phyloP scores from a whole-genome alignment of 2,113 vertebrate genomes.

The Python bivittatus region DNA sequence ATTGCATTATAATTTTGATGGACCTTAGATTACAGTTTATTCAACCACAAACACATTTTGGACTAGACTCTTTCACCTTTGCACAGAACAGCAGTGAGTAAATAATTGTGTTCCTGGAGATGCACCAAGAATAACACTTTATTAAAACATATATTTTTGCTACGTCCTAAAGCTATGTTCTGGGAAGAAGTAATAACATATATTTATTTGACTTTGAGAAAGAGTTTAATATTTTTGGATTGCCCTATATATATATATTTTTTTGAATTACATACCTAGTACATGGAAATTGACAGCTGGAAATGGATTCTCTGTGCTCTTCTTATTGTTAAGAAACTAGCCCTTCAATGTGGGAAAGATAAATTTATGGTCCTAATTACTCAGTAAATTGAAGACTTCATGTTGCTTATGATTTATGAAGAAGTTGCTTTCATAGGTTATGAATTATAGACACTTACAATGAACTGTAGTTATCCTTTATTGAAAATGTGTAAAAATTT shows the following conservation, averaged over 20 bases:
- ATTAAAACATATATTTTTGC: neutral
- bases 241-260: too few species aligned
- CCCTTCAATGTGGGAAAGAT: neutral
- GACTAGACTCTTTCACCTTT: neutral
- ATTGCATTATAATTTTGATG: neutral
- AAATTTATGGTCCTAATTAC: neutral
- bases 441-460: neutral
- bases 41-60: neutral
- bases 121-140: neutral
- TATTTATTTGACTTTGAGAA: neutral
- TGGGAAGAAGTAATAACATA: neutral
- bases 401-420: neutral
- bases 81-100: neutral
- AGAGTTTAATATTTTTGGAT: neutral
- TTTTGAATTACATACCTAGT: neutral
- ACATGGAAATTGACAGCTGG: neutral
- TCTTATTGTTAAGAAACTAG: neutral
- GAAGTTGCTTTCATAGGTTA: neutral
- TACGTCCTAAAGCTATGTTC: neutral
- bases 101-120: neutral
- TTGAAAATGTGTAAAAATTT: neutral
- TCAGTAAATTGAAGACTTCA: neutral
- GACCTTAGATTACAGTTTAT: neutral
- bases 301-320: neutral
- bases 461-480: neutral